A percentile compares a stretch with the other conserved stretches of the same genome.
Evolutionary conservation across 2,797 vertebrate genomes (phyloP).

Genomic region (Halcyon leucocephala): DNA sequence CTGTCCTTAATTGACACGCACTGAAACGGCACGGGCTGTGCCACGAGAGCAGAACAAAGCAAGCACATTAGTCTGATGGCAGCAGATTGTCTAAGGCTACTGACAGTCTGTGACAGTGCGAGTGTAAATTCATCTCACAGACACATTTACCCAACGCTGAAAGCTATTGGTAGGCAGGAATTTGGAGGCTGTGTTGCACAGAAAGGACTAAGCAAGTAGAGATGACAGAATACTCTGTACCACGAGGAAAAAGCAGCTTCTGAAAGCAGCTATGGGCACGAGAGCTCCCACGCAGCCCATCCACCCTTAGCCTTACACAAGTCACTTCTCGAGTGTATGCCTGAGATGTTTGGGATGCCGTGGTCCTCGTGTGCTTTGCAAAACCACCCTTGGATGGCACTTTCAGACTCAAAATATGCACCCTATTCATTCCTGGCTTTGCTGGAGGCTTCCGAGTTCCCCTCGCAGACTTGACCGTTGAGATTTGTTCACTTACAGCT

Average conservation of each 20-base stretch:
- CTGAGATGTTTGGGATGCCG: neutral
- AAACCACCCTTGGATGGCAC: neutral
- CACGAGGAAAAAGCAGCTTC: neutral
- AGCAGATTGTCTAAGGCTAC: neutral
- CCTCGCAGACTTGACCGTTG: neutral
- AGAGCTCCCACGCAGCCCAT: neutral
- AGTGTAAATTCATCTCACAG: neutral
- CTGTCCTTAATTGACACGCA: slow-evolving; percentile 2
- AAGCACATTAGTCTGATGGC: neutral
- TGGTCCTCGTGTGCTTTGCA: neutral
- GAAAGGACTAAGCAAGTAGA: neutral
- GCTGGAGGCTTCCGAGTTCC: neutral
- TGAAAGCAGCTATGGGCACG: neutral
- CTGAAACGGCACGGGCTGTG: neutral
- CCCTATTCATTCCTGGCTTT: neutral
- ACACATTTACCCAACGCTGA: neutral
- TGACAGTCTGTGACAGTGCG: neutral
- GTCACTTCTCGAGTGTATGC: neutral
- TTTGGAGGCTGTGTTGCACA: neutral
- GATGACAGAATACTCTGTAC: neutral
- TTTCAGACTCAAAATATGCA: neutral
- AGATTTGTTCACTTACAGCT: neutral
- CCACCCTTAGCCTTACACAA: neutral
- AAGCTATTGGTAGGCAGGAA: neutral
- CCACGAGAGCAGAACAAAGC: neutral